Evolutionary conservation across 1,140 invertebrate genomes (phyloP), one percentile per base, ranked within the genome.

Genomic region (Drosophila aff.): DNA sequence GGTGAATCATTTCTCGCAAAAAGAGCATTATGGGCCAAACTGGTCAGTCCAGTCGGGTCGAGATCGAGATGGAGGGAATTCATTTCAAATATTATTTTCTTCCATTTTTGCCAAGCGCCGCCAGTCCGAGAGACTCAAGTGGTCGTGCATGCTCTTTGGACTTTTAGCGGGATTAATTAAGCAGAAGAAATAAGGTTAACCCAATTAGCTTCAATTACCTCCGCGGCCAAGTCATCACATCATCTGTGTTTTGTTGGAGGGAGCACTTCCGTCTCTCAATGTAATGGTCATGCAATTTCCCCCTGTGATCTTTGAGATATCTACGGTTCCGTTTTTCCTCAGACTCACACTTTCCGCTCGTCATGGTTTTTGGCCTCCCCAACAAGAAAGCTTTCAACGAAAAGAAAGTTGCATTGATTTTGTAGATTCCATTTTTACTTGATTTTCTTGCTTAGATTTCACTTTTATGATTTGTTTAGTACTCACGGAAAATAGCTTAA

Each of bases 131-230:
- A 36, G n/a, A 18, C 38, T 74, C 49, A 74, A 74, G 68, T 63
- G 69, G 57, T 75, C 69, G 28, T 66, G 26, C 36, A 57, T 64
- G 53, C 55, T 40, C 55, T 33, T 52, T 10, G 23, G 46, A 43
- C 52, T 73, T 38, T 69, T 60, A 46, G 67, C 71, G 49, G 36
- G 66, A 76, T 90, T 81, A 75, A 89, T 89, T 89, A 81, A 79
- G 49, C 50, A 44, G 55, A 66, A 50, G 55, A 52, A 50, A 73
- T 73, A 81, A 78, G 71, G 81, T 76, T 89, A 90, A 90, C 85
- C 81, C 84, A 90, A 89, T 89, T 89, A 79, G 78, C 84, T 90
- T 90, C 78, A 89, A 89, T 89, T 90, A 69, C 59, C 46, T 52
- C 33, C 13, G n/a, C 23, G 40, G 23, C 26, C 57, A 26, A 60